Conservation (phyloP, 2,888 invertebrate genomes). For the Dicycla oo region DNA sequence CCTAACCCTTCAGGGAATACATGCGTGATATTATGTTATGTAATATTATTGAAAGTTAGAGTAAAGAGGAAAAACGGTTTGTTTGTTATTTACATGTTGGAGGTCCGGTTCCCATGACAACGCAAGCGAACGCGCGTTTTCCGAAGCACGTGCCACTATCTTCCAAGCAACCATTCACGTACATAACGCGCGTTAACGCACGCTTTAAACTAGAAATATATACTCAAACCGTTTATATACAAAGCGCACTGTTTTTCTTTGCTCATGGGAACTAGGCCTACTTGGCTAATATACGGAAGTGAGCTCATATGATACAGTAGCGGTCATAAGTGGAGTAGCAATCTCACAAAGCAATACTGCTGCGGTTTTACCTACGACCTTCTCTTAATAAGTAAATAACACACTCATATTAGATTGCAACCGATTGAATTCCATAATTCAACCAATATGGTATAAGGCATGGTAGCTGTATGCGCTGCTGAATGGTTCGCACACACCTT, state of each 20-base stretch:
- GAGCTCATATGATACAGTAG: background rate
- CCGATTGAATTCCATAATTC: too few species aligned
- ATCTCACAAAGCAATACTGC: too few species aligned
- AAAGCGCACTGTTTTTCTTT: background rate
- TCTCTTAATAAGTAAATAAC: too few species aligned
- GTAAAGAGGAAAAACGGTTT: background rate
- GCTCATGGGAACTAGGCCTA: background rate
- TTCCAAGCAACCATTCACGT: background rate
- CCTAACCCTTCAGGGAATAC: too few species aligned
- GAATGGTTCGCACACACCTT: too few species aligned
- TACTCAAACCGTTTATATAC: background rate
- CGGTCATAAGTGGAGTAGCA: too few species aligned
- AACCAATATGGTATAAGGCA: too few species aligned
- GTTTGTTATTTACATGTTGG: background rate
- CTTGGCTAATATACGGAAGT: background rate
- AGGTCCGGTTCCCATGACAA: background rate
- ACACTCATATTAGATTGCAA: too few species aligned
- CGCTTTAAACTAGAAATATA: background rate
- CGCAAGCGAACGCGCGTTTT: background rate
- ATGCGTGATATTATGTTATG: background rate
- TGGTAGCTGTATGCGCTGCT: too few species aligned
- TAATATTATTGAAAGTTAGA: background rate
- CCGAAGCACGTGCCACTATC: background rate
- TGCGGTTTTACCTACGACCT: too few species aligned
- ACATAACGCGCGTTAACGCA: background rate